Base-by-base conservation (phyloP, 2,888 invertebrate species). In the Ennomos fuscantarius region DNA sequence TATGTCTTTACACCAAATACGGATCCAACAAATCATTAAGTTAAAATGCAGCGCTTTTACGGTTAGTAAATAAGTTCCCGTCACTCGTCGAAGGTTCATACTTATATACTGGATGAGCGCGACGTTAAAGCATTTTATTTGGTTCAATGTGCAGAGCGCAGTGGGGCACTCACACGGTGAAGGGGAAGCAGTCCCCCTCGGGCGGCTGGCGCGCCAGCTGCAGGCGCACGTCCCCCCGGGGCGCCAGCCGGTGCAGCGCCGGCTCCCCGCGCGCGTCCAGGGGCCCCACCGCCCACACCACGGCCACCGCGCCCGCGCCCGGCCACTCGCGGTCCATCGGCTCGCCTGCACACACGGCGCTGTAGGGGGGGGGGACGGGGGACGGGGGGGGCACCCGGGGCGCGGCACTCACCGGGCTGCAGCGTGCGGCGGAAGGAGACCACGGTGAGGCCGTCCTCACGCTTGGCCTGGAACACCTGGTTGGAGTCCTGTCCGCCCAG, bases 271-370 rank as follows among this genome's bases (percentile, higher is more conserved):
- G 95, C 31, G 93, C 92, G 81, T 97, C 97, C 66, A 97, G 87
- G 64, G 94, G 93, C 2, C 98, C 98, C 53, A 97, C 86, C 0
- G 97, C 97, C 98, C 98, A 98, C 54, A 98, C 94, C 12, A 95
- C 93, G 76, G 93, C 95, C 59, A 95, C 88, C 64, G 93, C 92
- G n/a, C 94, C 91, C 66, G 95, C 94, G 55, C 94, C 87, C 35
- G 93, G 92, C 86, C 95, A 95, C 78, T 95, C 95, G 76, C 94
- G 95, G 77, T 97, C 97, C 33, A 96, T 95, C 55, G 89, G 69
- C 88, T 97, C 97, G 72, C 95, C 97, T 96, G 78, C 2, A 9
- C 34, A 11, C n/a, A 9, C n/a, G 36, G 13, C 12, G 35, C 31
- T 8, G 8, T 34, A 2, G 10, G 34, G 24, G 32, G 6, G 24